A percentile compares a stretch with the other conserved stretches of the same genome.
These are phyloP conservation scores for Andrena flavipes DNA, from an alignment of 2,888 invertebrate genomes.

Conservation along the genomic window DNA sequence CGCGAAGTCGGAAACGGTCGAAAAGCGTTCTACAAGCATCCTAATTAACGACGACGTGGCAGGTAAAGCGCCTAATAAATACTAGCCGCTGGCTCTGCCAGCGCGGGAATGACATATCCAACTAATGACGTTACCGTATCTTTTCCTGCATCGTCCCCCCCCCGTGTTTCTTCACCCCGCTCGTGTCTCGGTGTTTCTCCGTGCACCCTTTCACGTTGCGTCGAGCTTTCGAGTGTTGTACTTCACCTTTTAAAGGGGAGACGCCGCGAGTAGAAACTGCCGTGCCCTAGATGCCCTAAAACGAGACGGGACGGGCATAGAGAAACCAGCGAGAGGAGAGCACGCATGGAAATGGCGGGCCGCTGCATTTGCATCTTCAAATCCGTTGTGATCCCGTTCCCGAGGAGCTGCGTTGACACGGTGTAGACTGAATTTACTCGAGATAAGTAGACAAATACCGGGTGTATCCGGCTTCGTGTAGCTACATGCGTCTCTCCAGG, in stretches of 20 bases:
- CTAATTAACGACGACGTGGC: slow-evolving; percentile 58
- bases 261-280: slow-evolving; percentile 2
- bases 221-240: slow-evolving; percentile 48
- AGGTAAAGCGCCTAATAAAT: slow-evolving; percentile 60
- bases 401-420: slow-evolving; percentile 67
- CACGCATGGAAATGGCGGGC: slow-evolving; percentile 55
- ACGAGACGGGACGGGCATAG: slow-evolving; percentile 28
- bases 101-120: slow-evolving; percentile 61
- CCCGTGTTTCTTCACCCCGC: slow-evolving; percentile 16
- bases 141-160: slow-evolving; percentile 25
- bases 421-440: slow-evolving; percentile 69
- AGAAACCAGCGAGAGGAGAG: slow-evolving; percentile 1
- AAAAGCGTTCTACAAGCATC: slow-evolving; percentile 28
- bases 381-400: slow-evolving; percentile 68
- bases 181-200: slow-evolving; percentile 21
- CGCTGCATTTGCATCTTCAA: slow-evolving; percentile 71
- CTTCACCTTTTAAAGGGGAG: slow-evolving; percentile 67
- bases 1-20: slow-evolving; percentile 28
- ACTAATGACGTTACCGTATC: slow-evolving; percentile 14
- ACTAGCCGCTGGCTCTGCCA: slow-evolving; percentile 44
- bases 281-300: not conserved
- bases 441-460: slow-evolving; percentile 74
- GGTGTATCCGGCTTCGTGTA: slow-evolving; percentile 48
- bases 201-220: slow-evolving; percentile 58
- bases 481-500: slow-evolving; percentile 53